Percentiles rank a stretch among this genome's conserved stretches.
Conservation (phyloP, 1,140 invertebrate genomes). For the Drosophila pruinosa region DNA sequence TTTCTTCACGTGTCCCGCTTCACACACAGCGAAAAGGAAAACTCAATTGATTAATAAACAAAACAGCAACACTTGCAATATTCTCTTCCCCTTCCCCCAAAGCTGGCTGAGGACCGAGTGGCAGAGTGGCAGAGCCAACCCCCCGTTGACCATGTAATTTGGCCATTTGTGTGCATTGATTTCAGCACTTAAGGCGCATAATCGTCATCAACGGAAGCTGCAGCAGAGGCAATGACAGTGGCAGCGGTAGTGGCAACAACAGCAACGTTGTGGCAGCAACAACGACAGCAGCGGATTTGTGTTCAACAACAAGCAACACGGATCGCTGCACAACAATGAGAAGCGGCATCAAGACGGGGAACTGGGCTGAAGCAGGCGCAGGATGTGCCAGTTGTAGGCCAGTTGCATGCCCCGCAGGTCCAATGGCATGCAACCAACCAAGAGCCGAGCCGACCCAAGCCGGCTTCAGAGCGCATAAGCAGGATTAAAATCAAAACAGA, state of each 20-base stretch:
- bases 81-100: background rate
- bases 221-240: background rate
- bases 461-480: slow-evolving; percentile 58
- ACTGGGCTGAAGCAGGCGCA: background rate
- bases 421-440: slow-evolving; percentile 36
- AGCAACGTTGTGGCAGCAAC: slow-evolving; percentile 4
- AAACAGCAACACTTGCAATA: slow-evolving; percentile 55
- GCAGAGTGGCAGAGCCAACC: background rate
- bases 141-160: slow-evolving; percentile 66
- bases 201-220: slow-evolving; percentile 49
- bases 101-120: background rate
- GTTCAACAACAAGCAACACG: slow-evolving; percentile 44
- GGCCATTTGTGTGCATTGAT: slow-evolving; percentile 82
- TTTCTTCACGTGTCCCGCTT: slow-evolving; percentile 29
- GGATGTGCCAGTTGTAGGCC: slow-evolving; percentile 1
- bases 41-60: slow-evolving; percentile 74
- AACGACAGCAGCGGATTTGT: slow-evolving; percentile 55
- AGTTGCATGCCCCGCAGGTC: slow-evolving; percentile 29
- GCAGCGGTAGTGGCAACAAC: background rate
- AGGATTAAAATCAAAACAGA: slow-evolving; percentile 76
- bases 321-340: slow-evolving; percentile 59
- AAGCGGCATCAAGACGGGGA: background rate
- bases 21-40: slow-evolving; percentile 6
- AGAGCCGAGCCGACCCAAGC: slow-evolving; percentile 27
- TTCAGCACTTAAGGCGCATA: slow-evolving; percentile 81